A percentile compares a stretch with the other conserved stretches of the same genome.
phyloP scores from a whole-genome alignment of 2,113 vertebrate species.

The Lophochroa leadbeateri region DNA sequence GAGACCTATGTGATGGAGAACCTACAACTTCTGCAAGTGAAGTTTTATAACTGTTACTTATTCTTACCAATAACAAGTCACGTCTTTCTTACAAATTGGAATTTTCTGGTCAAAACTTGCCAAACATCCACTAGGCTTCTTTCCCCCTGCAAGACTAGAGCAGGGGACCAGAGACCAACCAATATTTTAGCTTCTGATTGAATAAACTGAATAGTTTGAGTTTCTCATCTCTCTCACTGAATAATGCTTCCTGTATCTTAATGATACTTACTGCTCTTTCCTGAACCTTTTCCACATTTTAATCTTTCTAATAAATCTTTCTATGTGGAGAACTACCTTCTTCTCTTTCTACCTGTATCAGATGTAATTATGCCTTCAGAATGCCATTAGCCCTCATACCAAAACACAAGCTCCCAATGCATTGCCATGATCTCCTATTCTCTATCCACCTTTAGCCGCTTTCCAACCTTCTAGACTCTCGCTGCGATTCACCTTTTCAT shows the following conservation, averaged over 20 bases:
- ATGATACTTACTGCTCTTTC: neutral
- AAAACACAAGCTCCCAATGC: neutral
- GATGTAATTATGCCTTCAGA: neutral
- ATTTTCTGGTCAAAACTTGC: neutral
- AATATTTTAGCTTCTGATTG: neutral
- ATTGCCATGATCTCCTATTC: neutral
- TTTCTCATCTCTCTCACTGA: neutral
- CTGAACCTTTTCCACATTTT: neutral
- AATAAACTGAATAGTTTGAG: neutral
- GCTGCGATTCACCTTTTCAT: neutral
- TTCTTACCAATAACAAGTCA: neutral
- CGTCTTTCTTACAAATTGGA: neutral
- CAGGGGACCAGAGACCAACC: neutral
- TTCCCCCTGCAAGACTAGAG: neutral
- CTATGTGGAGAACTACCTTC: neutral
- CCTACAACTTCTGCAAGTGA: neutral
- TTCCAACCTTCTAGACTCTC: neutral
- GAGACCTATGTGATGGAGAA: neutral
- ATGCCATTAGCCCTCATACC: neutral
- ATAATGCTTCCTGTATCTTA: neutral
- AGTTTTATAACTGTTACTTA: neutral
- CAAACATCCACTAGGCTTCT: neutral
- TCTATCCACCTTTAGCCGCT: neutral
- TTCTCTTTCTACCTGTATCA: neutral
- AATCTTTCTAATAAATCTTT: neutral